A percentile compares a stretch with the other conserved stretches of the same genome.
Evolutionary conservation across 2,113 vertebrate species (phyloP).

Genomic region (Charadrius vociferus): DNA sequence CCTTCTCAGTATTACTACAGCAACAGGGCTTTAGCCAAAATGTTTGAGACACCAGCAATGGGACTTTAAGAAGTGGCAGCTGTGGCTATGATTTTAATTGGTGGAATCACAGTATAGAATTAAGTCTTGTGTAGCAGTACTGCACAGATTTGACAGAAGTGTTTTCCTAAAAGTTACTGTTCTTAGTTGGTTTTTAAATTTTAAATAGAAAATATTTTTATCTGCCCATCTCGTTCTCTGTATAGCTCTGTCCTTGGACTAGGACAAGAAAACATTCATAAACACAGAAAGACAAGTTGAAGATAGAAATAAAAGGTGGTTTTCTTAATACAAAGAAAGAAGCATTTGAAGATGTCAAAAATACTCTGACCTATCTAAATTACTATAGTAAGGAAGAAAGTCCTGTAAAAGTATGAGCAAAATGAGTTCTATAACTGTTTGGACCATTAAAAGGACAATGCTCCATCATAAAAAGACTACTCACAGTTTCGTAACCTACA

Average conservation of each 20-base stretch:
- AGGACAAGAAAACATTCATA: not conserved
- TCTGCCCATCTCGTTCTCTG: not conserved
- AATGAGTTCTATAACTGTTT: not conserved
- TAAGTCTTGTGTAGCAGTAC: not conserved
- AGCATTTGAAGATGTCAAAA: not conserved
- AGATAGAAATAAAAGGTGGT: not conserved
- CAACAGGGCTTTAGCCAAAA: not conserved
- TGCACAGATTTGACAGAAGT: not conserved
- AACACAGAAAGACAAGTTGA: not conserved
- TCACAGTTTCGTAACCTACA: not conserved
- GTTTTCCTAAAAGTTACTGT: not conserved
- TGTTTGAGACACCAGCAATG: not conserved
- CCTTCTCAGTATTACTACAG: not conserved
- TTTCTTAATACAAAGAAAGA: not conserved
- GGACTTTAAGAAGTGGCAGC: not conserved
- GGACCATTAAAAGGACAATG: not conserved
- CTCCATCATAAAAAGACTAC: not conserved
- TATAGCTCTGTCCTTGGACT: not conserved
- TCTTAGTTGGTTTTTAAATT: not conserved
- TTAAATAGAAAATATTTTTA: not conserved
- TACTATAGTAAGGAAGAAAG: not conserved
- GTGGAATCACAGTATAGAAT: not conserved
- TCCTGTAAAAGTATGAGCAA: not conserved
- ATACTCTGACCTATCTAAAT: not conserved
- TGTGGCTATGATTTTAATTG: not conserved